Percentiles rank a stretch among this genome's conserved stretches.
These are phyloP conservation scores for Cheilosia variabilis DNA, from an alignment of 2,888 invertebrate species.

Conservation along the genomic window DNA sequence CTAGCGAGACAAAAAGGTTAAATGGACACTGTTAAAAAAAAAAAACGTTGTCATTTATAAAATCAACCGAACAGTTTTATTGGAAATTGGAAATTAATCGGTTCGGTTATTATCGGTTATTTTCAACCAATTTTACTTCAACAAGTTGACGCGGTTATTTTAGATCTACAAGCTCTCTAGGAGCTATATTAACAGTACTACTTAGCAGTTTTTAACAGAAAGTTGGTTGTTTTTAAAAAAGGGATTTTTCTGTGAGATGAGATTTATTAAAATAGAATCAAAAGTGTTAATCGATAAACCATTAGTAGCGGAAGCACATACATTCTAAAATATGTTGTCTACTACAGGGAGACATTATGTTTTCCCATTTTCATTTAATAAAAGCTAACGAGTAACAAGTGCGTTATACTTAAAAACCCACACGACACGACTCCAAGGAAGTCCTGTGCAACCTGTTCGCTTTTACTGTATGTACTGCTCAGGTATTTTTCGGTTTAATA, in stretches of 20 bases:
- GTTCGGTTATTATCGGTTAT: too few relatives aligned
- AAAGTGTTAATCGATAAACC: neutral
- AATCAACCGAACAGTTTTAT: too few relatives aligned
- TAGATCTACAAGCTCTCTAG: too few relatives aligned
- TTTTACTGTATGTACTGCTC: neutral
- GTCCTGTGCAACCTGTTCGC: neutral
- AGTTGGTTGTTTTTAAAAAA: too few relatives aligned
- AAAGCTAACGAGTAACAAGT: conserved; percentile 2
- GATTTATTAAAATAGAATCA: neutral
- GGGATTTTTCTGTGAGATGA: neutral
- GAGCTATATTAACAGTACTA: too few relatives aligned
- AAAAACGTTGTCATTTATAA: too few relatives aligned
- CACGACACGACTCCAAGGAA: neutral
- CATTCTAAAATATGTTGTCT: neutral
- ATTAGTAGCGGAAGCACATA: neutral
- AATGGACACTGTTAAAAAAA: too few relatives aligned
- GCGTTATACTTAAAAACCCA: neutral
- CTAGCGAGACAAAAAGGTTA: too few relatives aligned
- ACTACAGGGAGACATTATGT: neutral
- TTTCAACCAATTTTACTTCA: too few relatives aligned
- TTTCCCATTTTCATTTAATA: neutral
- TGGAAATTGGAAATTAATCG: too few relatives aligned
- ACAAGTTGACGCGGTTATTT: too few relatives aligned
- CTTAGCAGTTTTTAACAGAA: too few relatives aligned
- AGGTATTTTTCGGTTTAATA: neutral